phyloP scores from a whole-genome alignment of 92 coral and sea anemone species.

The Siderastrea siderea region DNA sequence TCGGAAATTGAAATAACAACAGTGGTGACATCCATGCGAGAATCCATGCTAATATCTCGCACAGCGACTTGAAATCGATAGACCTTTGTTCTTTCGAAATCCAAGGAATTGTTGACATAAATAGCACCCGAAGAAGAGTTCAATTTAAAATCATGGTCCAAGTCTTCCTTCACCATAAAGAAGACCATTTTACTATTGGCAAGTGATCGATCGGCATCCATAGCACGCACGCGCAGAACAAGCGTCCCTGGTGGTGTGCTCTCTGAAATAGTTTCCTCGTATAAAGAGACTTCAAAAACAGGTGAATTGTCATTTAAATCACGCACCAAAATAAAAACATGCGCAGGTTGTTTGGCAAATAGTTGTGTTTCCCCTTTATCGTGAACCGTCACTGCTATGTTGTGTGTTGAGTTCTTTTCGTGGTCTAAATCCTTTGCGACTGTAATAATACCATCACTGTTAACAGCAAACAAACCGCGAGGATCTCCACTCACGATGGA shows the following conservation, averaged over 20 bases:
- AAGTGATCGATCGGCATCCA: conserved; percentile 33
- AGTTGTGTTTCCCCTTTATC: conserved; percentile 60
- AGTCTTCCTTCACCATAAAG: conserved; percentile 23
- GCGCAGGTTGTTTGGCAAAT: conserved; percentile 21
- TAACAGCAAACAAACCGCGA: conserved; percentile 38
- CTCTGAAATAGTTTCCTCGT: conserved; percentile 56
- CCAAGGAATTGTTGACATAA: conserved; percentile 36
- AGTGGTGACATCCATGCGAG: conserved; percentile 46
- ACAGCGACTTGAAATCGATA: conserved; percentile 72
- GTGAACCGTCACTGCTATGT: conserved; percentile 47
- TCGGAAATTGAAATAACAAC: conserved; percentile 53
- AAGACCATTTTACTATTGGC: conserved; percentile 35
- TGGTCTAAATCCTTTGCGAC: conserved; percentile 43
- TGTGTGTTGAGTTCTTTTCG: conserved; percentile 34
- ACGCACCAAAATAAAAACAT: conserved; percentile 23
- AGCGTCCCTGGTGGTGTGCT: conserved; percentile 30
- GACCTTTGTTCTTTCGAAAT: conserved; percentile 40
- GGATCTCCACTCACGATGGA: conserved; percentile 55
- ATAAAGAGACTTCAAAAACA: conserved; percentile 59
- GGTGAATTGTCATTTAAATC: conserved; percentile 69
- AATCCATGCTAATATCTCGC: conserved; percentile 15
- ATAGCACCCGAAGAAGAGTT: conserved; percentile 57
- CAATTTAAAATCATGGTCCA: conserved; percentile 20
- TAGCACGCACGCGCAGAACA: conserved; percentile 64
- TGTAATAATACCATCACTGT: conserved; percentile 41